A percentile compares a stretch with the other conserved stretches of the same genome.
phyloP scores from a whole-genome alignment of 2,797 vertebrate genomes.

The Acomys russatus region DNA sequence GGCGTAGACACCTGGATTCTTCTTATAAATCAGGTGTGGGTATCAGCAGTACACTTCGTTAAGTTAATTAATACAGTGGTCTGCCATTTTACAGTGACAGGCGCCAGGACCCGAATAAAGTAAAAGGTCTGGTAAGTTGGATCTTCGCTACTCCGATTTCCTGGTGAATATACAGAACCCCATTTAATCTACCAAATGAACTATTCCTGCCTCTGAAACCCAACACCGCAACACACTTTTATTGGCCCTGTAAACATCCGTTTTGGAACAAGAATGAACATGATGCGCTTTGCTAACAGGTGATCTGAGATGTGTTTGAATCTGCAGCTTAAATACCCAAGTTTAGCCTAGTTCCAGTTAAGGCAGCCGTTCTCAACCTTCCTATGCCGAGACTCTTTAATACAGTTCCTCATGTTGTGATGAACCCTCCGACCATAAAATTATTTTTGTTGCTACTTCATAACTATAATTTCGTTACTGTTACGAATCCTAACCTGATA shows the following conservation, averaged over 20 bases:
- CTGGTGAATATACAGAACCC: neutral
- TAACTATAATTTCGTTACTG: neutral
- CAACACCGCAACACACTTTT: slow-evolving; percentile 23
- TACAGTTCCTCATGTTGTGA: neutral
- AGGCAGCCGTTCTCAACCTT: neutral
- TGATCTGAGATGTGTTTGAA: slow-evolving; percentile 31
- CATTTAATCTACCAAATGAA: slow-evolving; percentile 64
- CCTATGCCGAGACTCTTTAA: neutral
- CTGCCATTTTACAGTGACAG: neutral
- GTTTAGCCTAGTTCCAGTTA: slow-evolving; percentile 2
- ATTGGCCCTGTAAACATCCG: neutral
- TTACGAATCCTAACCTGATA: neutral
- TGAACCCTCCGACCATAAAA: neutral
- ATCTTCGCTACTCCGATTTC: slow-evolving; percentile 38
- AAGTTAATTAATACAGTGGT: slow-evolving; percentile 37
- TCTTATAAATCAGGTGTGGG: neutral
- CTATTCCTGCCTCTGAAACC: slow-evolving; percentile 22
- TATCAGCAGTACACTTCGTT: neutral
- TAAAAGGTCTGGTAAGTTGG: neutral
- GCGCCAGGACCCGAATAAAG: neutral
- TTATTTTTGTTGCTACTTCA: neutral
- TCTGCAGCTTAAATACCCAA: neutral
- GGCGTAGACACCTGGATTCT: neutral
- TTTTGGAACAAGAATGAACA: neutral
- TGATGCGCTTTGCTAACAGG: slow-evolving; percentile 21